Conservation (phyloP, 2,797 vertebrate genomes). For the Lagorchestes hirsutus region DNA sequence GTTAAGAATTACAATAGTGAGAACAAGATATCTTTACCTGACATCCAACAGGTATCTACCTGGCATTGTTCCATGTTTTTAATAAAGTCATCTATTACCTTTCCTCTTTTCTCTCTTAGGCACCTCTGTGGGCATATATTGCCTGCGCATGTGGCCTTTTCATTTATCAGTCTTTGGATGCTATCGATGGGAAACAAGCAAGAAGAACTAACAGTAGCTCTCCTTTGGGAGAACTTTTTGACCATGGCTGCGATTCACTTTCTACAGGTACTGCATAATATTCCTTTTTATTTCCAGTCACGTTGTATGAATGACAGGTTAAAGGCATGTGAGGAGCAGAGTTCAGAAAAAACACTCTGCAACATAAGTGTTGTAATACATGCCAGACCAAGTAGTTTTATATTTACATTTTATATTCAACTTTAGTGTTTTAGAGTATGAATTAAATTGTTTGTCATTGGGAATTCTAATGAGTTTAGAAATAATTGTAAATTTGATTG, state of each 20-base stretch:
- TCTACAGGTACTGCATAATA: slow-evolving; percentile 91
- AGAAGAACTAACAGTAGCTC: slow-evolving; percentile 98
- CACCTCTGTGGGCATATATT: slow-evolving; percentile 97
- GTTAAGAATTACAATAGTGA: slow-evolving; percentile 5
- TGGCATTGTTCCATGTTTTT: neutral
- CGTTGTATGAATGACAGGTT: slow-evolving; percentile 3
- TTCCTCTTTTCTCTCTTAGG: slow-evolving; percentile 84
- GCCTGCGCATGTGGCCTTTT: slow-evolving; percentile 96
- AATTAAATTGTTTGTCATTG: slow-evolving; percentile 59
- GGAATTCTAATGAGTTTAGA: slow-evolving; percentile 50
- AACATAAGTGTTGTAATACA: neutral
- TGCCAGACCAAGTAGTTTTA: slow-evolving; percentile 41
- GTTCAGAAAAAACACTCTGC: slow-evolving; percentile 21
- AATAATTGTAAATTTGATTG: slow-evolving; percentile 34
- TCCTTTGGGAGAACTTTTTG: slow-evolving; percentile 97
- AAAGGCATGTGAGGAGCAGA: slow-evolving; percentile 42
- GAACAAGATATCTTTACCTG: slow-evolving; percentile 20
- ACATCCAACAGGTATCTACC: neutral
- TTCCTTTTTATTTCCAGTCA: slow-evolving; percentile 44
- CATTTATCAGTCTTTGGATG: slow-evolving; percentile 98
- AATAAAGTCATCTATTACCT: neutral
- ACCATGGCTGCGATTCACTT: slow-evolving; percentile 98
- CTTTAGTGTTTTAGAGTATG: slow-evolving; percentile 35
- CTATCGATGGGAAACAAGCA: slow-evolving; percentile 98
- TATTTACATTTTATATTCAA: slow-evolving; percentile 56